Percentiles rank a stretch among this genome's conserved stretches.
Evolutionary conservation across 2,888 invertebrate genomes (phyloP).

Genomic region (Nephrotoma guestfalica): DNA sequence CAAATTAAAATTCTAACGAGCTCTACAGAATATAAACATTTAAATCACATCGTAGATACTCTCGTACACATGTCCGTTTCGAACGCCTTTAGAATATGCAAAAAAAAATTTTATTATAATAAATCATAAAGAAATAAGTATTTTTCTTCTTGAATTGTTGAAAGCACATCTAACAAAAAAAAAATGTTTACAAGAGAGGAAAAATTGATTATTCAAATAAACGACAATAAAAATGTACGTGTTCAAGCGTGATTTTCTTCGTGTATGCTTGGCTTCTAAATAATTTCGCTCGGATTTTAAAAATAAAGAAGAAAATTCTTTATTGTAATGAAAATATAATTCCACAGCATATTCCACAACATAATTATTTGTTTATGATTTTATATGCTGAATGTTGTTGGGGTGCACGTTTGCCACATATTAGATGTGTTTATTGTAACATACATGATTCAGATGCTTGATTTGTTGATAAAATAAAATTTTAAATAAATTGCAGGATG

Average conservation of each 20-base stretch:
- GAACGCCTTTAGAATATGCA: not conserved
- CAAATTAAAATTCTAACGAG: not conserved
- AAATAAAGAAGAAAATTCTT: not conserved
- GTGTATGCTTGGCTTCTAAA: not conserved
- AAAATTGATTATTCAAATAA: not conserved
- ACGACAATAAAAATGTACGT: not conserved
- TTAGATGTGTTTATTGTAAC: not conserved
- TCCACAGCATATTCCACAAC: not conserved
- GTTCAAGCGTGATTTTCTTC: not conserved
- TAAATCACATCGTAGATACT: not conserved
- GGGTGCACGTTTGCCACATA: not conserved
- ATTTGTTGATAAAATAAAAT: not conserved
- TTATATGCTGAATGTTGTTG: not conserved
- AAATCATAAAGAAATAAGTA: not conserved
- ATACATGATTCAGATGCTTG: not conserved
- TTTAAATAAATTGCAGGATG: not conserved
- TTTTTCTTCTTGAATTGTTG: not conserved
- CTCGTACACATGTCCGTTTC: not conserved
- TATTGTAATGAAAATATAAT: not conserved
- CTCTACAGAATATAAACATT: not conserved
- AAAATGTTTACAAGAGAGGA: not conserved
- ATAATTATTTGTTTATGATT: not conserved
- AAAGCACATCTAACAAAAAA: not conserved
- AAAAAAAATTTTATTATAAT: not conserved
- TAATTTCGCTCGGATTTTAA: not conserved